Evolutionary conservation across 2,113 vertebrate genomes (phyloP).

Genomic region (Albula goreensis): DNA sequence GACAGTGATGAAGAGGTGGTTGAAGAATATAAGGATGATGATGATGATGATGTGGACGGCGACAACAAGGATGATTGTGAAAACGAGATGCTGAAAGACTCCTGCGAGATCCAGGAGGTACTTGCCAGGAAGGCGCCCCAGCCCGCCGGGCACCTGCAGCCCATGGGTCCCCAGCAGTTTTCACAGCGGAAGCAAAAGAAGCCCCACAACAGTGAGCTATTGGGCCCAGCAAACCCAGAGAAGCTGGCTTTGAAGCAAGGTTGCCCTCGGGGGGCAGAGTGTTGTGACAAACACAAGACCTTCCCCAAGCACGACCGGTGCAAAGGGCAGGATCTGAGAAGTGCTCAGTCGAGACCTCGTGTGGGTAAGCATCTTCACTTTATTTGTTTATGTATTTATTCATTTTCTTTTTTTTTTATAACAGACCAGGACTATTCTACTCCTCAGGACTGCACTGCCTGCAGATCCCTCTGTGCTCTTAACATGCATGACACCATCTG

Average conservation of each 20-base stretch:
- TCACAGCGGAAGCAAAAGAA: conserved; percentile 20
- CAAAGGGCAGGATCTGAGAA: conserved; percentile 27
- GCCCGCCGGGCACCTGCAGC: not conserved
- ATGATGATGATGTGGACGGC: not conserved
- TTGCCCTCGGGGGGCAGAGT: conserved; percentile 22
- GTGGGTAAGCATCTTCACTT: conserved; percentile 25
- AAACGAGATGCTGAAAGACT: not conserved
- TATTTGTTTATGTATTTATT: not conserved
- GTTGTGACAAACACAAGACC: conserved; percentile 33
- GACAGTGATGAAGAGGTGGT: conserved; percentile 11
- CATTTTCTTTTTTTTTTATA: too few species aligned
- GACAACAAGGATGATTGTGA: not conserved
- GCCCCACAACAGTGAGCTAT: not conserved
- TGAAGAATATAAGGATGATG: conserved; percentile 24
- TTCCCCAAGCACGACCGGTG: conserved; percentile 35
- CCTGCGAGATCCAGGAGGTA: conserved; percentile 9
- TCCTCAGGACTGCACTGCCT: too few species aligned
- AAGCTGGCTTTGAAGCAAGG: conserved; percentile 13
- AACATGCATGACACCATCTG: too few species aligned
- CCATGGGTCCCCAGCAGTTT: conserved; percentile 26
- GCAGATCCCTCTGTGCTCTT: too few species aligned
- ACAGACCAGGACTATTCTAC: too few species aligned
- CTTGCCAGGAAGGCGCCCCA: not conserved
- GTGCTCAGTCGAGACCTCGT: conserved; percentile 31
- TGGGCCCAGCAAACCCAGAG: not conserved